Conservation (phyloP, 2,797 vertebrate species). For the Lutjanus argentimaculatus region DNA sequence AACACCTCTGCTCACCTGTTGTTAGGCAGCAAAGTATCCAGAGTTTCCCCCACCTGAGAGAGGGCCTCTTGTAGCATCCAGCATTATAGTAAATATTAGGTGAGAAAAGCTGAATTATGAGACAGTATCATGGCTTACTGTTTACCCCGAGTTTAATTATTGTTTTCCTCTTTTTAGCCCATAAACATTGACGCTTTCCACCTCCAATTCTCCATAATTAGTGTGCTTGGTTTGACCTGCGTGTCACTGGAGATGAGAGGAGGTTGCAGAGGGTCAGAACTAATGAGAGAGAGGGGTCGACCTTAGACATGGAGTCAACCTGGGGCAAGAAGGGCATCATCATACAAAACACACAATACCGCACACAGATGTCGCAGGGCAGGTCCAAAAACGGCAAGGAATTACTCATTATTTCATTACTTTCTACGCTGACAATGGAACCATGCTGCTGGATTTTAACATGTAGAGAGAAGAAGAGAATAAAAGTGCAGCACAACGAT, state of each 20-base stretch:
- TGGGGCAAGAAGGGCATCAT: constrained; percentile 59
- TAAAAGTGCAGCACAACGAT: constrained; percentile 47
- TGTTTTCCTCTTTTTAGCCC: constrained; percentile 69
- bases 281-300: constrained; percentile 81
- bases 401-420: constrained; percentile 41
- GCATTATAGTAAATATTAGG: constrained; percentile 33
- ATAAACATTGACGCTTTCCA: constrained; percentile 67
- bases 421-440: constrained; percentile 5
- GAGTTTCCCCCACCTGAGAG: neutral
- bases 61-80: neutral
- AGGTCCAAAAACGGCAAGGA: constrained; percentile 8
- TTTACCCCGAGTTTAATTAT: constrained; percentile 72
- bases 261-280: constrained; percentile 72
- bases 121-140: constrained; percentile 46
- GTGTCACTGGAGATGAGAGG: constrained; percentile 75
- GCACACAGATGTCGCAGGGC: constrained; percentile 25
- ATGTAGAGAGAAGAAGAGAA: constrained; percentile 9
- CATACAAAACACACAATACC: constrained; percentile 58
- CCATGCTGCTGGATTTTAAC: constrained; percentile 14
- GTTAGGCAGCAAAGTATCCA: neutral
- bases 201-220: constrained; percentile 73
- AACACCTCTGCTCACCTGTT: constrained; percentile 36
- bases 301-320: constrained; percentile 71
- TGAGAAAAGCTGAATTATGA: constrained; percentile 45
- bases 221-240: constrained; percentile 69